These are phyloP conservation scores for Thryonomys swinderianus DNA, from an alignment of 2,113 vertebrate genomes.

Conservation along the genomic window DNA sequence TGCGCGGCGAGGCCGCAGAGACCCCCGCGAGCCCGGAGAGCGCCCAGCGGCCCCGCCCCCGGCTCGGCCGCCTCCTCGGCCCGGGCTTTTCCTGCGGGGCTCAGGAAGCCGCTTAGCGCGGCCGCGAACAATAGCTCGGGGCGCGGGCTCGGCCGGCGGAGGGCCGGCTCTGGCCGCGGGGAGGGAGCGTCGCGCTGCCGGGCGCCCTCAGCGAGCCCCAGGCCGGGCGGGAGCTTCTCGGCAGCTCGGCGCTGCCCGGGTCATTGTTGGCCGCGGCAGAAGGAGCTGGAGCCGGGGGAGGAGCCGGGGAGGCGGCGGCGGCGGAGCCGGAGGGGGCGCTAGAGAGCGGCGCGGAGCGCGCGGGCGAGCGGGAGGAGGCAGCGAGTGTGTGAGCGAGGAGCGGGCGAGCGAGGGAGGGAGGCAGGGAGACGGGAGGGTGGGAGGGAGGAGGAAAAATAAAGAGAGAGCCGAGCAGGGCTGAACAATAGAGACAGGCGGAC, in stretches of 20 bases:
- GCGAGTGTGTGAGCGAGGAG: constrained; percentile 53
- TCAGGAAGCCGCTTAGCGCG: constrained; percentile 75
- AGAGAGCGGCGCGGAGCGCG: constrained; percentile 38
- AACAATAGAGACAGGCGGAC: constrained; percentile 85
- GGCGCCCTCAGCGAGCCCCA: background rate
- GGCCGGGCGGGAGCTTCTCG: background rate
- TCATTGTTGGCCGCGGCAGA: constrained; percentile 68
- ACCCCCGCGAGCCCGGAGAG: background rate
- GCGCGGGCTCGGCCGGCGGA: background rate
- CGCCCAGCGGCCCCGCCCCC: constrained; percentile 72
- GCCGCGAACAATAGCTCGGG: constrained; percentile 75
- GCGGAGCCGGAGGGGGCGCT: constrained; percentile 60
- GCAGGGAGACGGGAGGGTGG: constrained; percentile 69
- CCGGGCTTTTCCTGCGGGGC: constrained; percentile 79
- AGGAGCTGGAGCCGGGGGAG: constrained; percentile 63
- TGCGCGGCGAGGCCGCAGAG: background rate
- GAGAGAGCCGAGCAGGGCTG: constrained; percentile 79
- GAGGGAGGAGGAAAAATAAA: constrained; percentile 80
- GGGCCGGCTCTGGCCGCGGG: constrained; percentile 1
- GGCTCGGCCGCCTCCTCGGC: constrained; percentile 26
- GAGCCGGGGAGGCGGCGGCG: background rate
- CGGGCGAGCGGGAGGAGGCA: constrained; percentile 48
- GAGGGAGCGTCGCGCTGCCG: background rate
- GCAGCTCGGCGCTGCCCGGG: background rate
- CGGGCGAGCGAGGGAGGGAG: constrained; percentile 42